A percentile compares a stretch with the other conserved stretches of the same genome.
Evolutionary conservation across 2,113 vertebrate species (phyloP).

Genomic region (Pithys albifrons): DNA sequence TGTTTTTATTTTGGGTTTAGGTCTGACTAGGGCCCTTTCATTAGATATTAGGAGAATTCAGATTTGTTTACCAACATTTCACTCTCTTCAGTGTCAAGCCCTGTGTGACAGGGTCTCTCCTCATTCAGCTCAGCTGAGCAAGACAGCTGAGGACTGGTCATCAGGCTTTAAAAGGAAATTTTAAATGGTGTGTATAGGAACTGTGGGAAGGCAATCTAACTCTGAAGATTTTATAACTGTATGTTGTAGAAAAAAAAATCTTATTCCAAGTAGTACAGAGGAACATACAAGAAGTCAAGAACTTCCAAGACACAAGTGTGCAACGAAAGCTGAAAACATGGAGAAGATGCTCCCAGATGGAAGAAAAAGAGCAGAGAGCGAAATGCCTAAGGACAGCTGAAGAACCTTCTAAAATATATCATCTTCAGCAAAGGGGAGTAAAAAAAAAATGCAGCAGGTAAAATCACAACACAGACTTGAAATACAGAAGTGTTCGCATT

Average conservation of each 20-base stretch:
- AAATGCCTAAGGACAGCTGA: conserved; percentile 64
- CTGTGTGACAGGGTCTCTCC: neutral
- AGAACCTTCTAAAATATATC: conserved; percentile 51
- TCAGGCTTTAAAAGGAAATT: neutral
- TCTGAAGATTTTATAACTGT: neutral
- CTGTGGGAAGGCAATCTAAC: neutral
- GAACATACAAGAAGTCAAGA: conserved; percentile 56
- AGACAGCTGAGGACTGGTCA: neutral
- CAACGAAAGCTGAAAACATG: conserved; percentile 54
- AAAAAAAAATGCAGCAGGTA: conserved; percentile 74
- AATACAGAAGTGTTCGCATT: neutral
- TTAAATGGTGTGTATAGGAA: neutral
- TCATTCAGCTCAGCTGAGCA: neutral
- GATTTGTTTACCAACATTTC: neutral
- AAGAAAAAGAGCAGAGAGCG: conserved; percentile 65
- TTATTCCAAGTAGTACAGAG: conserved; percentile 65
- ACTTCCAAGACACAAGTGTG: conserved; percentile 48
- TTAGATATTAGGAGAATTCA: neutral
- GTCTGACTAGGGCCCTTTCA: neutral
- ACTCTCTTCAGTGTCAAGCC: neutral
- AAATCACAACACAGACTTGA: neutral
- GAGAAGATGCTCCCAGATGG: conserved; percentile 69
- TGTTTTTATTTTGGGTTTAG: neutral
- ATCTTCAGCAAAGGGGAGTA: conserved; percentile 52
- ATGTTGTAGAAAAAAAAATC: conserved; percentile 62